Evolutionary conservation across 2,888 invertebrate genomes (phyloP).

Genomic region (Galeruca laticollis): DNA sequence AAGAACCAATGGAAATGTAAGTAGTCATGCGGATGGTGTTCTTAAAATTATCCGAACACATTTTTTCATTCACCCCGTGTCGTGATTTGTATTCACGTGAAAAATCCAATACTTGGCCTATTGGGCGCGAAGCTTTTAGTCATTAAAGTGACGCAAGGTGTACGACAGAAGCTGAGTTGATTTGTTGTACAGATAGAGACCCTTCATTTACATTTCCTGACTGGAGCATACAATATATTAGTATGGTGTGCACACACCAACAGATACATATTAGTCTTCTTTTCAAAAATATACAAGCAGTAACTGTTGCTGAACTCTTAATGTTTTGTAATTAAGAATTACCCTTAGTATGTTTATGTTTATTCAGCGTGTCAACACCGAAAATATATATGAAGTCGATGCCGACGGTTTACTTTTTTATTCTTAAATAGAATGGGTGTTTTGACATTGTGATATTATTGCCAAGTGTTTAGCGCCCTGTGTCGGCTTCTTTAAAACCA

Average conservation of each 20-base stretch:
- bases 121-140: constrained; percentile 56
- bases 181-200: constrained; percentile 59
- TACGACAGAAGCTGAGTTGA: constrained; percentile 51
- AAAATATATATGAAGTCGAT: constrained; percentile 5
- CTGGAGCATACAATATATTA: constrained; percentile 20
- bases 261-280: constrained; percentile 16
- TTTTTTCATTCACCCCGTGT: background rate
- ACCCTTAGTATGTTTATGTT: constrained; percentile 17
- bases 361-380: constrained; percentile 1
- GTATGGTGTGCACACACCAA: constrained; percentile 14
- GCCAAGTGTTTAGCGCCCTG: constrained; percentile 12
- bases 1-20: too few species aligned
- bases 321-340: constrained; percentile 18
- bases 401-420: background rate
- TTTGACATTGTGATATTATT: constrained; percentile 24
- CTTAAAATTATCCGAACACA: too few species aligned
- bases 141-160: constrained; percentile 56
- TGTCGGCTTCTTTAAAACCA: constrained; percentile 10
- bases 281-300: constrained; percentile 17
- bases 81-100: background rate
- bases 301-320: constrained; percentile 19
- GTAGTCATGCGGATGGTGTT: too few species aligned
- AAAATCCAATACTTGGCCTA: constrained; percentile 1
- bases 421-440: constrained; percentile 16
- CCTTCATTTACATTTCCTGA: constrained; percentile 61